phyloP scores from a whole-genome alignment of 2,797 vertebrate genomes.

The Cichlasoma orientale region DNA sequence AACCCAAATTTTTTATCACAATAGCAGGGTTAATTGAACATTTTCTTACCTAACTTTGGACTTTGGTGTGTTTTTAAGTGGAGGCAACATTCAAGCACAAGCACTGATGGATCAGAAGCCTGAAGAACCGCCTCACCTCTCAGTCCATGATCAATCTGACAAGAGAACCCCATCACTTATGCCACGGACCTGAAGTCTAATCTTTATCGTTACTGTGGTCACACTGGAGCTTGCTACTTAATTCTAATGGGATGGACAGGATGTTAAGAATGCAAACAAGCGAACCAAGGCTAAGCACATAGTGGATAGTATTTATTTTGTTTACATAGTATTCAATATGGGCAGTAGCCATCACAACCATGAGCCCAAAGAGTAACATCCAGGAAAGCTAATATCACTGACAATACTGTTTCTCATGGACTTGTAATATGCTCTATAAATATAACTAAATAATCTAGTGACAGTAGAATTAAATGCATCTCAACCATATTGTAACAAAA shows the following conservation, averaged over 20 bases:
- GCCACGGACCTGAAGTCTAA: not conserved
- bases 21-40: not conserved
- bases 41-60: not conserved
- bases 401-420: not conserved
- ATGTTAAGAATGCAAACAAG: not conserved
- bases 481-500: not conserved
- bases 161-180: not conserved
- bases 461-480: not conserved
- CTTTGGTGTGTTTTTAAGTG: conserved; percentile 74
- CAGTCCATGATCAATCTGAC: conserved; percentile 1
- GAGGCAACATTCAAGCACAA: conserved; percentile 88
- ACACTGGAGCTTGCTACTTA: not conserved
- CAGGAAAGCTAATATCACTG: too few relatives aligned
- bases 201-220: not conserved
- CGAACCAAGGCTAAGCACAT: not conserved
- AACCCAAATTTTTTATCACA: not conserved
- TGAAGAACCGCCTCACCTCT: conserved; percentile 7
- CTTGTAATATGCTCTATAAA: not conserved
- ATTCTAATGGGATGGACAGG: not conserved
- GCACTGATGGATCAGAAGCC: conserved; percentile 63
- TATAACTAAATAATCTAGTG: not conserved
- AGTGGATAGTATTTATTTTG: too few relatives aligned
- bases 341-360: too few relatives aligned
- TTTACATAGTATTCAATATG: too few relatives aligned
- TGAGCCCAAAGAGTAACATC: too few relatives aligned